phyloP scores from a whole-genome alignment of 2,113 vertebrate species.

The Empidonax alnorum region DNA sequence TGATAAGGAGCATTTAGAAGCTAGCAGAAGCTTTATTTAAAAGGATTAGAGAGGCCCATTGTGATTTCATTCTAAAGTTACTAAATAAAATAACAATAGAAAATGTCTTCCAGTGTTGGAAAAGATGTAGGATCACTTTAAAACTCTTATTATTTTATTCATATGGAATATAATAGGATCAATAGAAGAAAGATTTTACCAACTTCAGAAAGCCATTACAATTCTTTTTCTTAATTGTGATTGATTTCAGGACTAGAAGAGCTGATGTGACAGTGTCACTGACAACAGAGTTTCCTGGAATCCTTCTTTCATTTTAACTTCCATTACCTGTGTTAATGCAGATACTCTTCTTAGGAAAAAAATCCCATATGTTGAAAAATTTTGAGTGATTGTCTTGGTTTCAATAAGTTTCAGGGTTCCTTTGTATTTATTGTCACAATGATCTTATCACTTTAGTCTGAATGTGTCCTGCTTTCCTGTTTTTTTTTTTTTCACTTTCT shows the following conservation, averaged over 20 bases:
- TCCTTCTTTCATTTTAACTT: background rate
- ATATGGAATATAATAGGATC: background rate
- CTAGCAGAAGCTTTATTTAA: background rate
- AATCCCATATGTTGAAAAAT: background rate
- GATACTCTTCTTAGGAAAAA: background rate
- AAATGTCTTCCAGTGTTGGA: background rate
- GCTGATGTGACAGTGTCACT: background rate
- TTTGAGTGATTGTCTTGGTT: background rate
- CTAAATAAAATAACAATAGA: background rate
- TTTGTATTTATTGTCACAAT: background rate
- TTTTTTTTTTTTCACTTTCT: background rate
- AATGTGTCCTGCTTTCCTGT: background rate
- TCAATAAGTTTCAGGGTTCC: background rate
- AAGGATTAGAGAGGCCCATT: background rate
- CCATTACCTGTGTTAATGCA: background rate
- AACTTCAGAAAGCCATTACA: background rate
- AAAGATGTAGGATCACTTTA: background rate
- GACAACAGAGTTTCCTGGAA: background rate
- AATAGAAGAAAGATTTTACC: background rate
- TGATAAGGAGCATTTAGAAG: background rate
- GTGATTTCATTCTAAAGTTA: background rate
- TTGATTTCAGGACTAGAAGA: background rate
- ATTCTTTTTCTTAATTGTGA: background rate
- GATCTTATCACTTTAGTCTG: background rate
- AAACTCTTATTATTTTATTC: background rate